A percentile compares a stretch with the other conserved stretches of the same genome.
These are phyloP conservation scores for Dicentrarchus labrax DNA, from an alignment of 2,113 vertebrate species.

Conservation along the genomic window DNA sequence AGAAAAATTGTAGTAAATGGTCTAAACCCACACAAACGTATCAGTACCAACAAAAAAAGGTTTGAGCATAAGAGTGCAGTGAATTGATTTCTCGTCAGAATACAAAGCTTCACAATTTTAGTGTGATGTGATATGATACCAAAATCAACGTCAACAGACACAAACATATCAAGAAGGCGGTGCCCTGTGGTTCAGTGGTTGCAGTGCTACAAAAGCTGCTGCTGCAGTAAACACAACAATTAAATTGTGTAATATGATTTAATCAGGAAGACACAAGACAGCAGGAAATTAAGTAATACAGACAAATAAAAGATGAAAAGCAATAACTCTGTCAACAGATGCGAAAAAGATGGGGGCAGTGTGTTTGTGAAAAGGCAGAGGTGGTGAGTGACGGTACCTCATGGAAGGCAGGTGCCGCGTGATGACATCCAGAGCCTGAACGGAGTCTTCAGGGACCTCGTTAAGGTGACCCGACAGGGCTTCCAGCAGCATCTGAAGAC, in stretches of 20 bases:
- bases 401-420: constrained; percentile 98
- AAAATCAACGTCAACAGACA: neutral
- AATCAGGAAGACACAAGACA: constrained; percentile 1
- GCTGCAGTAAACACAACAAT: neutral
- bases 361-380: neutral
- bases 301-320: constrained; percentile 26
- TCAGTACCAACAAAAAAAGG: neutral
- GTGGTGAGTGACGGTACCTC: constrained; percentile 84
- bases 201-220: neutral
- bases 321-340: constrained; percentile 13
- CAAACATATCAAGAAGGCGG: neutral
- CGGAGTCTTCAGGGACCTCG: constrained; percentile 97
- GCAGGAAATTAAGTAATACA: constrained; percentile 38
- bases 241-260: constrained; percentile 1
- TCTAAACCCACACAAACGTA: neutral
- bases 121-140: neutral
- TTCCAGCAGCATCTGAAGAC: constrained; percentile 97
- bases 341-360: neutral
- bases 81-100: no score
- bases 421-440: constrained; percentile 98
- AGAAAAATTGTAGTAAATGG: neutral
- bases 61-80: neutral
- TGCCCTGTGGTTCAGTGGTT: neutral
- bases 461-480: constrained; percentile 96
- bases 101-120: neutral